Base-by-base conservation (phyloP, 92 coral and sea anemone species). In the Actinernus sp. region DNA sequence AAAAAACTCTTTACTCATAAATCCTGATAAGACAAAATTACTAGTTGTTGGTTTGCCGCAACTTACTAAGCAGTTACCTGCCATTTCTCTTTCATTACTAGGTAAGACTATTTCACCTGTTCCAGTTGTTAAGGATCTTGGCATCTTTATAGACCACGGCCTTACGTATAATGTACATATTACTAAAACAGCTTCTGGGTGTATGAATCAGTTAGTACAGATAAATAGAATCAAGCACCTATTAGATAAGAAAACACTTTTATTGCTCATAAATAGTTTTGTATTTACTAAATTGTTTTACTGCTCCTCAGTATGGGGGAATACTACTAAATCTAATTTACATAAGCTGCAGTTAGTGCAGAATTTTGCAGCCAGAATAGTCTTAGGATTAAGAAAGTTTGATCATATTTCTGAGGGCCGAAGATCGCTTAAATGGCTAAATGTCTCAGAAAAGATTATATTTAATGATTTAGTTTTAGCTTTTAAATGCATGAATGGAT, bases 171-270 rank as follows among this genome's bases (percentile, higher is more conserved):
- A 73, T 31, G 81, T 53, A 25, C 73, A 71, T 26, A 37, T 31
- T 30, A 50, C 22, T 34, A 71, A 63, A 59, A 26, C 63, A 39
- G 61, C 48, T 24, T 61, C 73, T 43, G 50, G 33, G 38, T 61
- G 81, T 34, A 43, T 79, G 72, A 39, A 44, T 55, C 50, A 61
- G 16, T 47, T 80, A 34, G 19, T 43, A 34, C 79, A 43, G 27
- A 55, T 80, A 18, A 80, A 80, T 63, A 71, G 87, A 68, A 80
- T 61, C 25, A 81, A 81, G 60, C 76, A 81, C 23, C 43, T 76
- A 3, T 30, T 76, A 21, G 83, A 65, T 29, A 53, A 46, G 29
- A 65, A 55, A 23, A 50, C 64, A 32, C 61, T 74, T 28, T n/a
- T n/a, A n/a, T n/a, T n/a, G n/a, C n/a, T n/a, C n/a, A n/a, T n/a